Conservation (phyloP, 2,113 vertebrate genomes). For the Lonchura striata region DNA sequence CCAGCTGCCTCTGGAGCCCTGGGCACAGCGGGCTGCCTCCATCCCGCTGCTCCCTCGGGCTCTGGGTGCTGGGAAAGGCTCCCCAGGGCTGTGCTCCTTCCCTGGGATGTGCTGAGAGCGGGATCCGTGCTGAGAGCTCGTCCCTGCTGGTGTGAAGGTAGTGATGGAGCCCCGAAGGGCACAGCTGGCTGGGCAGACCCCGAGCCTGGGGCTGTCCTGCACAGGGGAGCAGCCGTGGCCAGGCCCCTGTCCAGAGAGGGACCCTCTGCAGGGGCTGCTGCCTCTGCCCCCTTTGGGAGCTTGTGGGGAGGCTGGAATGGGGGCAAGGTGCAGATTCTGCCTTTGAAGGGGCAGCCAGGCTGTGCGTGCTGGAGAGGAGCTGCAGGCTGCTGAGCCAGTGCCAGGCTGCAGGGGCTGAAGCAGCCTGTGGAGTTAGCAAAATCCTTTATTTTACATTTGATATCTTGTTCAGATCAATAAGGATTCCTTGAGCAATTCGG, state of each 20-base stretch:
- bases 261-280: neutral
- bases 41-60: fast-evolving
- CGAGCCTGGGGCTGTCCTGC: fast-evolving
- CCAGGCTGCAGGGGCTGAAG: conserved; percentile 31
- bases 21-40: neutral
- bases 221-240: neutral
- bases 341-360: neutral
- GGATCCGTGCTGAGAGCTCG: fast-evolving
- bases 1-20: neutral
- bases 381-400: neutral
- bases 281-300: neutral
- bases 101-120: fast-evolving
- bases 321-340: neutral
- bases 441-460: conserved; percentile 40
- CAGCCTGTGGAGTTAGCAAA: conserved; percentile 12
- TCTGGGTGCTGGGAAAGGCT: neutral
- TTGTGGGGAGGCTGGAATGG: neutral
- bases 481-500: conserved; percentile 23
- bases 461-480: conserved; percentile 26
- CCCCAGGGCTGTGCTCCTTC: neutral
- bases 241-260: neutral
- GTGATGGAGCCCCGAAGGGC: fast-evolving
- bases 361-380: neutral
- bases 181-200: neutral
- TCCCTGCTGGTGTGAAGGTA: neutral